A percentile compares a stretch with the other conserved stretches of the same genome.
These are phyloP conservation scores for Baronia brevicornis DNA, from an alignment of 2,888 invertebrate species.

Conservation along the genomic window DNA sequence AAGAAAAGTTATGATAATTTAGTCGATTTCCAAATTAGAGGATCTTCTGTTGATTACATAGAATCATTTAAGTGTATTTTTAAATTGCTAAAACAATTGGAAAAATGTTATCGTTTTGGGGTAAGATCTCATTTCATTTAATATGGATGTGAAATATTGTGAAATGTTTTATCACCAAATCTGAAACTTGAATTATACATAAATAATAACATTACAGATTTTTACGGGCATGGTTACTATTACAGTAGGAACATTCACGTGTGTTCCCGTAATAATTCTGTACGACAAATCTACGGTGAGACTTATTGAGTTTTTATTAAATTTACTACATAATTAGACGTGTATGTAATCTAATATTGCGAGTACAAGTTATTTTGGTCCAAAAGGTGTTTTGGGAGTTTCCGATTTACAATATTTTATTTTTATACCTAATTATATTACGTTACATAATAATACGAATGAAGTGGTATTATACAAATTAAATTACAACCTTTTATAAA, in stretches of 20 bases:
- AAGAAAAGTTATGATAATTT: constrained; percentile 31
- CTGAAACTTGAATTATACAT: too few relatives aligned
- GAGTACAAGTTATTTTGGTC: too few relatives aligned
- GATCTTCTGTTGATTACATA: constrained; percentile 28
- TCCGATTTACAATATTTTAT: too few relatives aligned
- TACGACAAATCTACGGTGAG: constrained; percentile 34
- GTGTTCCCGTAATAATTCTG: constrained; percentile 37
- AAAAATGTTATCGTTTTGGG: constrained; percentile 31
- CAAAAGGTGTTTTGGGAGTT: too few relatives aligned
- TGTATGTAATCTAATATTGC: too few relatives aligned
- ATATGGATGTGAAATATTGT: neutral
- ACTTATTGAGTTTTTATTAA: too few relatives aligned
- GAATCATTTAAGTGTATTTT: constrained; percentile 35
- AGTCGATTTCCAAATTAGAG: constrained; percentile 34
- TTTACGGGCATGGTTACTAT: constrained; percentile 25
- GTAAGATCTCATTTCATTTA: constrained; percentile 30
- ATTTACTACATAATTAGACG: too few relatives aligned
- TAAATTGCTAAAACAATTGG: constrained; percentile 27
- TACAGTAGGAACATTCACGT: constrained; percentile 34
- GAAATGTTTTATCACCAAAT: too few relatives aligned
- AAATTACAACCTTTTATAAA: too few relatives aligned
- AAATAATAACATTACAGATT: constrained; percentile 29
- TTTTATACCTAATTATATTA: too few relatives aligned
- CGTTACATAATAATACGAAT: too few relatives aligned
- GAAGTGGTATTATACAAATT: too few relatives aligned